phyloP scores from a whole-genome alignment of 2,888 invertebrate species.

The Pilophorus perplexus region DNA sequence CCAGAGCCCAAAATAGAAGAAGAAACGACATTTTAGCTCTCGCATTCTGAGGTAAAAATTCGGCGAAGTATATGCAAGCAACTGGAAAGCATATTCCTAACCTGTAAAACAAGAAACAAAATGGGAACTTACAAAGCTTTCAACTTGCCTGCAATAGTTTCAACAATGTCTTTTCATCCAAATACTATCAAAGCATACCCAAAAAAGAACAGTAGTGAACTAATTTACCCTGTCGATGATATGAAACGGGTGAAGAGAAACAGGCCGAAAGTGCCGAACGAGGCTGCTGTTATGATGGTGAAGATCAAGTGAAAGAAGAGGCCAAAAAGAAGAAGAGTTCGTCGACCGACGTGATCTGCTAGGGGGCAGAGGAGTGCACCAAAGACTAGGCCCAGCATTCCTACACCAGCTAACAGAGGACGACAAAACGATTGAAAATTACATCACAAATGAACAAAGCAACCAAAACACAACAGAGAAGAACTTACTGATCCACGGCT shows the following conservation, averaged over 20 bases:
- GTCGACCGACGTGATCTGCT: conserved; percentile 43
- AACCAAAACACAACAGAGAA: background rate
- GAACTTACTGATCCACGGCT: conserved; percentile 41
- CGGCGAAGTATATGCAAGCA: conserved; percentile 43
- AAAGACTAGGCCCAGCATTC: conserved; percentile 37
- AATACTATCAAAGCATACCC: too few species aligned
- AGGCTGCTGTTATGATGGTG: conserved; percentile 26
- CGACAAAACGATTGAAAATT: background rate
- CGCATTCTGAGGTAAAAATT: conserved; percentile 42
- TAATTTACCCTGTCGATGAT: conserved; percentile 38
- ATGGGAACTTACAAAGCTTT: too few species aligned
- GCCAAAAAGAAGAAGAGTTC: conserved; percentile 37
- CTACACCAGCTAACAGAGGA: conserved; percentile 24
- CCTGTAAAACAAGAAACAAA: conserved; percentile 23
- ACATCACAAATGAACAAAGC: background rate
- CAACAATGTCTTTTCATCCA: background rate
- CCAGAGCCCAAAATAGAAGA: conserved; percentile 43
- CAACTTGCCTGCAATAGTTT: too few species aligned
- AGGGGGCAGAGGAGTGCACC: conserved; percentile 40
- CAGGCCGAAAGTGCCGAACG: conserved; percentile 39
- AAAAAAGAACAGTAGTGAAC: background rate
- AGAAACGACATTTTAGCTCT: conserved; percentile 40
- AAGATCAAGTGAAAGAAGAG: conserved; percentile 34
- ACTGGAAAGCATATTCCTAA: conserved; percentile 43
- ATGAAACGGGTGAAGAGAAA: conserved; percentile 28